Evolutionary conservation across 2,888 invertebrate species (phyloP).

Genomic region (Noctuana brunneofusca): DNA sequence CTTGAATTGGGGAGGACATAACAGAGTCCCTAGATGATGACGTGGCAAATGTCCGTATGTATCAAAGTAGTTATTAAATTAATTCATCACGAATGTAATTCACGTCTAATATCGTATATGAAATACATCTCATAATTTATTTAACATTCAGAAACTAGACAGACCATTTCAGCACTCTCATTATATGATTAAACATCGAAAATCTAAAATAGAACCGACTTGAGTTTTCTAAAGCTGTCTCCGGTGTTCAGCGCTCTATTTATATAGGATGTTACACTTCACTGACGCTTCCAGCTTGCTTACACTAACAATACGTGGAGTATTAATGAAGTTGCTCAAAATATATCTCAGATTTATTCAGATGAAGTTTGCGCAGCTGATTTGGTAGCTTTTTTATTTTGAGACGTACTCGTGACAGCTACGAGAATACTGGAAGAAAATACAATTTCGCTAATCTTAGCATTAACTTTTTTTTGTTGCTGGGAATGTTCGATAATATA

Average conservation of each 20-base stretch:
- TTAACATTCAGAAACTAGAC: no score
- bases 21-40: no score
- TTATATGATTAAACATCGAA: no score
- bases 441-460: neutral
- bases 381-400: neutral
- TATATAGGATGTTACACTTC: neutral
- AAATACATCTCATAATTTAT: no score
- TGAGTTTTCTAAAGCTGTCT: constrained; percentile 1
- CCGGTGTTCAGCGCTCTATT: neutral
- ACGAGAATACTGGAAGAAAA: neutral
- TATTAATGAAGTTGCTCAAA: constrained; percentile 17
- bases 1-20: no score
- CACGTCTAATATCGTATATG: no score
- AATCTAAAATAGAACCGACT: neutral
- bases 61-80: no score
- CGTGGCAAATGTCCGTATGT: no score
- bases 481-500: no score
- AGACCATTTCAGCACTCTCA: no score
- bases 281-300: neutral
- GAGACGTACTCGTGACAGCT: neutral
- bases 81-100: no score
- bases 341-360: constrained; percentile 12
- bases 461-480: no score
- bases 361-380: neutral
- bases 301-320: constrained; percentile 2